Base-by-base conservation (phyloP, 2,113 vertebrate species). In the Tetraodon nigroviridis region DNA sequence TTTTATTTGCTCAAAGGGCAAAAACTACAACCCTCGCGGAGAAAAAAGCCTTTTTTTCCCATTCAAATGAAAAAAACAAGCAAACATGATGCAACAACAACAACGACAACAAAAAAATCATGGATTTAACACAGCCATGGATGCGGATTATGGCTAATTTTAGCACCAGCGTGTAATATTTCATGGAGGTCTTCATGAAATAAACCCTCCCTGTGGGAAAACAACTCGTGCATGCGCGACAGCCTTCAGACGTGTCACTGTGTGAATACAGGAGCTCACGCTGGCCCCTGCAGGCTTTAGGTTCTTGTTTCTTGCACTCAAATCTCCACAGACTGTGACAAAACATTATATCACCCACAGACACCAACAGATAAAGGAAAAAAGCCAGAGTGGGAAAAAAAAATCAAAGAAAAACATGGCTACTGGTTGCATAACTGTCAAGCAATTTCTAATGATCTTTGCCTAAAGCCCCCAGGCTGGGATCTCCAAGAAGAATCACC, bases 371-470 rank as follows among this genome's bases (percentile, higher is more conserved):
- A 72, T 18, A 53, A 60, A 50, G 67, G 22, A 64, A 64, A 63
- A 20, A 45, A 53, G 58, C 29, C 12, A 17, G 47, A 13, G 16
- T 44, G 15, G 18, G 1, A 55, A 15, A 61, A 60, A 12, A n/a
- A 55, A 15, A 49, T 55, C 48, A n/a, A 12, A n/a, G 55, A 56
- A 46, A 54, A 42, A 44, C 62, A 59, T 21, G 48, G 71, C 70
- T 58, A 45, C 45, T 54, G 57, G 61, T 60, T 77, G 67, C 73
- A 60, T 47, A 62, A 58, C 66, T 63, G 61, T 57, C 74, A 71
- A 77, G 71, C 49, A 64, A 71, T 72, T 75, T 76, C 76, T 78
- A 83, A 88, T 64, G 84, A 85, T 79, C 55, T 68, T 57, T 64
- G 64, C 72, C 75, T 27, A 50, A 67, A 70, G 65, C 81, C 78